Conservation (phyloP, 2,888 invertebrate species). For the Teinopalpus imperialis region DNA sequence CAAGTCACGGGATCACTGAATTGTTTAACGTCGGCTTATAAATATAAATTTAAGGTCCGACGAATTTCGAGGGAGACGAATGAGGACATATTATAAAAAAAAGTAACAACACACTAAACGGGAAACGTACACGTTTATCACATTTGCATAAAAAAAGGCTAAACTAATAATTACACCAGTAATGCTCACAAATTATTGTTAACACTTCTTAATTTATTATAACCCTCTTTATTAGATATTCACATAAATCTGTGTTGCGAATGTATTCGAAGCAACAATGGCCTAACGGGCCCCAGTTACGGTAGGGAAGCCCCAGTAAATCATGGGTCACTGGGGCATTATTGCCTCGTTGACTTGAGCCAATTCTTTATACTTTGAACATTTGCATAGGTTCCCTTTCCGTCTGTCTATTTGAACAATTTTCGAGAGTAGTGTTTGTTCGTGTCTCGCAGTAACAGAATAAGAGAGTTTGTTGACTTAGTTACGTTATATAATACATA, state of each 20-base stretch:
- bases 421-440: neutral
- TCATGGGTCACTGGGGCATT: constrained; percentile 21
- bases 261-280: constrained; percentile 17
- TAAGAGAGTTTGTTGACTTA: neutral
- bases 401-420: constrained; percentile 2
- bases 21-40: too few relatives aligned
- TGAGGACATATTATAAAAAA: too few relatives aligned
- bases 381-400: constrained; percentile 10
- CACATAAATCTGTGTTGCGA: constrained; percentile 16
- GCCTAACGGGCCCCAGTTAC: constrained; percentile 14
- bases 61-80: too few relatives aligned
- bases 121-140: too few relatives aligned
- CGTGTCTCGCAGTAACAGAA: constrained; percentile 1
- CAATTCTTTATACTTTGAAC: constrained; percentile 1
- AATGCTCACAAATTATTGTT: too few relatives aligned
- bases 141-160: too few relatives aligned
- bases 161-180: too few relatives aligned
- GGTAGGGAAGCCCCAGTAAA: constrained; percentile 8
- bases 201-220: too few relatives aligned
- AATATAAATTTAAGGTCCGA: too few relatives aligned
- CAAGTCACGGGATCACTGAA: too few relatives aligned
- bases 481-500: too few relatives aligned
- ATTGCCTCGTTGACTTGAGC: constrained; percentile 1
- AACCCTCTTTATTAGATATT: constrained; percentile 1
- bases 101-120: too few relatives aligned